Evolutionary conservation across 2,888 invertebrate genomes (phyloP), one percentile per base, ranked within the genome.

Genomic region (Nudaria mundana): DNA sequence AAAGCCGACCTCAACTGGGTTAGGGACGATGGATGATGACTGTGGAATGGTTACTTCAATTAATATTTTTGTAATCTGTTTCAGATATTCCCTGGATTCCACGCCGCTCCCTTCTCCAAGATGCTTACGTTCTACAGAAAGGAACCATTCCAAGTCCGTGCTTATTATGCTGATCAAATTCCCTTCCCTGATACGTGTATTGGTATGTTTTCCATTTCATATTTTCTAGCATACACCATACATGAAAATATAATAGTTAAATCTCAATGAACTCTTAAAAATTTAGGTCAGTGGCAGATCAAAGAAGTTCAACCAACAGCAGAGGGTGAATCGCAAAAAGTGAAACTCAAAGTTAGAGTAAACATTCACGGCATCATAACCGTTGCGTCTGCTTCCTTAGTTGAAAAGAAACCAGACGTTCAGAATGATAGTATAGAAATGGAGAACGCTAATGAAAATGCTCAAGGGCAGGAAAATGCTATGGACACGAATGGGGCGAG

Each of bases 301-400:
- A 93, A 93, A 66, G 95, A 96, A 68, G 92, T 99, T 3, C 94
- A 94, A 60, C 96, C 98, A 3, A 95, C 94, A 16, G 81, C 94
- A 0, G 96, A 96, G 48, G 98, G 98, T 18, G 97, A 97, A 66
- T 93, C 94, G n/a, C 95, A 97, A 51, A 98, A 98, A 81, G 94
- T 99, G 1, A 98, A 98, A 85, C 94, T 99, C 3, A 99, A 98
- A 89, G 97, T 97, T 4, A 92, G 98, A 60, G 91, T 99, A 37
- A 98, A 98, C 88, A 91, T 95, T 33, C 95, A 99, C 77, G 99
- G 99, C 34, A 94, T 98, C 46, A 94, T 99, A 70, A 92, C 93
- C 7, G 93, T 99, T 14, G 93, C 94, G 7, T 95, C 95, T 37
- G 99, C 99, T 3, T 93, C 95, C 0, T 86, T 97, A 38, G 91